Evolutionary conservation across 2,797 vertebrate species (phyloP), one percentile per base, ranked within the genome.

Genomic region (Brotula barbata): DNA sequence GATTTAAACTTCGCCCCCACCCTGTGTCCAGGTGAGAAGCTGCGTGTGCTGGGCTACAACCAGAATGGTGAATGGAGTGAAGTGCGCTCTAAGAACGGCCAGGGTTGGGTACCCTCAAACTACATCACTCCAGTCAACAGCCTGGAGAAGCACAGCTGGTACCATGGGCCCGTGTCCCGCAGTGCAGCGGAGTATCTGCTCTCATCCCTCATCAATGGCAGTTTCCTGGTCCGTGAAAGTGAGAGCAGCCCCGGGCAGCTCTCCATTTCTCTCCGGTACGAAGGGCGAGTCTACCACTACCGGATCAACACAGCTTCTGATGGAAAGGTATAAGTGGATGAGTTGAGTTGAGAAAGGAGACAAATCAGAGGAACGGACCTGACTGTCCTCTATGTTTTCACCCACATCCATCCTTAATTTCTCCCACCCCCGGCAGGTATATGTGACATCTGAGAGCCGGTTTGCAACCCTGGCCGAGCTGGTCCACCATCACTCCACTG

Each of bases 101-200:
- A 99, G 83, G 97, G 97, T 39, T 99, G 97, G 97, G 97, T 99
- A 20, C 97, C 97, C 1, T 98, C 96, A 87, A 99, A 99, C 91
- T 99, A 99, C 86, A 99, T 99, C 90, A 99, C 97, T 0, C 97
- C 97, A 0, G 97, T 99, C 66, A 99, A 99, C 91, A 99, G 97
- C 70, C 91, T 99, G 86, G 97, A 99, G 82, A 99, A 99, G 71
- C 97, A 99, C 64, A 99, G 97, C 33, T 99, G 97, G 97, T 99
- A 99, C 89, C 97, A 99, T 0, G 97, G 97, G 21, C 97, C 97
- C 0, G 97, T 99, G 84, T 99, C 97, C 0, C 95, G 97, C 85
- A 98, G 94, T 0, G 97, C 97, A 0, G 97, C 97, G 0, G 97
- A 99, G 84, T 99, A 99, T 49, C 93, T 99, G 16, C 92, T 99